phyloP scores from a whole-genome alignment of 2,113 vertebrate genomes.

The Cynopterus brachyotis region DNA sequence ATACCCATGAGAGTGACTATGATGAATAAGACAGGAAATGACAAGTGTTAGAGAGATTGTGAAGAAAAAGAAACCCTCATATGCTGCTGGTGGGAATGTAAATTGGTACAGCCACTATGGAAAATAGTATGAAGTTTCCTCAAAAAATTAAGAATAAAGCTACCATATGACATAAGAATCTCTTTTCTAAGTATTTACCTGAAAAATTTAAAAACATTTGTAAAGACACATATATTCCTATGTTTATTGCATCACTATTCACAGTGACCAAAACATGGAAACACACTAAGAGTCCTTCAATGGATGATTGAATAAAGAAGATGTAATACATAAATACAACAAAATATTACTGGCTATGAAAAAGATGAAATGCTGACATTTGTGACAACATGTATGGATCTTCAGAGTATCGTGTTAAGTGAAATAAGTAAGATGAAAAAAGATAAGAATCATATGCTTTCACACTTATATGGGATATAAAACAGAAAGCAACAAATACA shows the following conservation, averaged over 20 bases:
- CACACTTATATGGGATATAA: not conserved
- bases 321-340: not conserved
- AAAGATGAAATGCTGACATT: not conserved
- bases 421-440: not conserved
- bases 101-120: not conserved
- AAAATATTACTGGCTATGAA: too few relatives aligned
- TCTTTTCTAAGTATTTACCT: not conserved
- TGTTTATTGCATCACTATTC: not conserved
- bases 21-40: not conserved
- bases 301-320: not conserved
- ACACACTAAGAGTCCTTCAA: not conserved
- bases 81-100: too few relatives aligned
- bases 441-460: not conserved
- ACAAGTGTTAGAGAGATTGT: not conserved
- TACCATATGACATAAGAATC: not conserved
- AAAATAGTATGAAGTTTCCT: not conserved
- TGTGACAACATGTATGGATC: not conserved
- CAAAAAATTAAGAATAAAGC: not conserved
- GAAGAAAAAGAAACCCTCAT: not conserved
- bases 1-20: not conserved
- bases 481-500: not conserved
- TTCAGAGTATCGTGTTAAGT: not conserved
- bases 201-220: not conserved
- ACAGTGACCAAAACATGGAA: not conserved
- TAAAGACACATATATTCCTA: not conserved